Base-by-base conservation (phyloP, 2,888 invertebrate genomes). In the Pegoplata infirma region DNA sequence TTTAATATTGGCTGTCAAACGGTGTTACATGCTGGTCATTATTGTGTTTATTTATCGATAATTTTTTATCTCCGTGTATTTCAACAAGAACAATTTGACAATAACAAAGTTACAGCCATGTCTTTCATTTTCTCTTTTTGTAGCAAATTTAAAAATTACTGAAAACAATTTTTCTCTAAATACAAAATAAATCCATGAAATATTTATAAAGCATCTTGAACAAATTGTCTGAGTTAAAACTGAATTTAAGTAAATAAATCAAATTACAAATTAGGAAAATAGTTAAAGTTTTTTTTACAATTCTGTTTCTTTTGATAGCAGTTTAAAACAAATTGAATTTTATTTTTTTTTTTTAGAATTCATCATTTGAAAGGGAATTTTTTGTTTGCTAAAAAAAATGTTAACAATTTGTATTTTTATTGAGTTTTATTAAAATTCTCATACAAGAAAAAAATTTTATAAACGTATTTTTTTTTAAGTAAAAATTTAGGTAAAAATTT, bases 181-280 rank as follows among this genome's bases (percentile, higher is more conserved):
- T 28, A 28, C 6, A 32, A 32, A 32, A 32, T 10, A 32, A 32
- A 32, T 32, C 10, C 32, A 10, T n/a, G n/a, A 40, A 40, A 40
- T 40, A n/a, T 40, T n/a, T 40, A 64, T 53, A 59, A 69, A 78
- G 71, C 53, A 55, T 74, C 40, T 64, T 66, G 56, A 32, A 21
- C 53, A 74, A 74, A 69, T 74, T 61, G 53, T 59, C 3, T 14
- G 25, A 67, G 25, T 64, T 69, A 75, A 74, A 80, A 63, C 10
- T 56, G 74, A 75, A 80, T 74, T 71, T 56, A 53, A 58, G 23
- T 55, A 71, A 80, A 77, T 55, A 71, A 80, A 77, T 80, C 46
- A 66, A 77, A 73, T 77, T 80, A 80, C 66, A 55, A 80, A 76
- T 80, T 74, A 77, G 80, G 51, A 36, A 53, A 77, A 74, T 67